A percentile compares a stretch with the other conserved stretches of the same genome.
Conservation (phyloP, 2,113 vertebrate species). For the Brachyhypopomus occidentalis region DNA sequence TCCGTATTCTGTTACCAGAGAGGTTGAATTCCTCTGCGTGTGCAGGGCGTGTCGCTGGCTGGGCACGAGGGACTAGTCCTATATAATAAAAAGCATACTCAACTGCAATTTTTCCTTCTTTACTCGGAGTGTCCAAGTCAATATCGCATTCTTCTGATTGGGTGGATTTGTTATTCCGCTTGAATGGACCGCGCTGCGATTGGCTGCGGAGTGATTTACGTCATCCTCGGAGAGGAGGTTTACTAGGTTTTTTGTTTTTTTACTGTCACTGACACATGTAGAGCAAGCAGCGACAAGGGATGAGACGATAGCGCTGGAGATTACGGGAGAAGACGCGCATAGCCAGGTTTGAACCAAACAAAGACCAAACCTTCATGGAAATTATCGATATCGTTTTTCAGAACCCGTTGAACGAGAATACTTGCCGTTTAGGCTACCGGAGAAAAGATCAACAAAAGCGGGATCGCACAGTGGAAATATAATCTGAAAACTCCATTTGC, state of each 20-base stretch:
- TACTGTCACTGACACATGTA: constrained; percentile 92
- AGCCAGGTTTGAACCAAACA: not conserved
- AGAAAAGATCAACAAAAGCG: constrained; percentile 51
- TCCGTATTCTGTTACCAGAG: not conserved
- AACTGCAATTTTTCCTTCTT: constrained; percentile 59
- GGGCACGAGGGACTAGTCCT: not conserved
- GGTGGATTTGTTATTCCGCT: constrained; percentile 86
- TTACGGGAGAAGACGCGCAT: constrained; percentile 31
- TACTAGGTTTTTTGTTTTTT: constrained; percentile 76
- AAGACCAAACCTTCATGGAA: constrained; percentile 17
- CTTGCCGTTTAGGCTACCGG: not conserved
- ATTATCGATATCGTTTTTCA: constrained; percentile 14
- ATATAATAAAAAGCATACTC: constrained; percentile 24
- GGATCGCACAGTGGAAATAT: constrained; percentile 74
- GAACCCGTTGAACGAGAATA: constrained; percentile 13
- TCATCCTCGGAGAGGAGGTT: constrained; percentile 76
- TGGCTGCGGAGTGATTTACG: constrained; percentile 79
- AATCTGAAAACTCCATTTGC: constrained; percentile 79
- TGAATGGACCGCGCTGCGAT: constrained; percentile 78
- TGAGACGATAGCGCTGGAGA: constrained; percentile 29
- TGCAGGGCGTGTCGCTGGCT: constrained; percentile 22
- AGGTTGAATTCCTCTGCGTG: not conserved
- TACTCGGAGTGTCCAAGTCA: constrained; percentile 47
- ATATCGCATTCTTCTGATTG: constrained; percentile 73
- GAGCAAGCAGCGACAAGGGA: constrained; percentile 62